Evolutionary conservation across 2,797 vertebrate genomes (phyloP).

Genomic region (Sebastes oblongus): DNA sequence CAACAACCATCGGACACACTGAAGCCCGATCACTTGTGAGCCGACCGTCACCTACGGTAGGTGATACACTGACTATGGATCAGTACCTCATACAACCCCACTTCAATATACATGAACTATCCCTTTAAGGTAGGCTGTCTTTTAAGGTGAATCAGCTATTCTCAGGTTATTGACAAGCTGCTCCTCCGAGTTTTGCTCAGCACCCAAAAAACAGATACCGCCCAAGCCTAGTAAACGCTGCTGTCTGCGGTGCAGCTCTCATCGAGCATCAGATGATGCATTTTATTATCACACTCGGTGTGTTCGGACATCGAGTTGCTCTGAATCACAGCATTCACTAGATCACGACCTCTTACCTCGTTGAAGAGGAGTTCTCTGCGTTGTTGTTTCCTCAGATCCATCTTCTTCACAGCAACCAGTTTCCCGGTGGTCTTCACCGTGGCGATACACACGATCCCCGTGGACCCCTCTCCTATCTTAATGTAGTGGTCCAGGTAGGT

Average conservation of each 20-base stretch:
- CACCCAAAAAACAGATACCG: too few relatives aligned
- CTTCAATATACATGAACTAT: too few relatives aligned
- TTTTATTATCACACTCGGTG: too few relatives aligned
- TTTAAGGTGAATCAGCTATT: too few relatives aligned
- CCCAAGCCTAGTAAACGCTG: too few relatives aligned
- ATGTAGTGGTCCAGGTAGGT: constrained; percentile 95
- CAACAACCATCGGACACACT: not conserved
- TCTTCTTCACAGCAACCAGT: constrained; percentile 96
- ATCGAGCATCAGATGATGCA: not conserved
- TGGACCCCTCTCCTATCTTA: constrained; percentile 96
- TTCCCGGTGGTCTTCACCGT: constrained; percentile 89
- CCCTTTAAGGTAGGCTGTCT: too few relatives aligned
- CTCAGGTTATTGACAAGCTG: too few relatives aligned
- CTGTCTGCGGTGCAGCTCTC: too few relatives aligned
- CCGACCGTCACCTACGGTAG: too few relatives aligned
- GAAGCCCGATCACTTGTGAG: not conserved
- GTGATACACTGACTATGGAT: too few relatives aligned
- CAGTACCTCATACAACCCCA: too few relatives aligned
- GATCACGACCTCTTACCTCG: constrained; percentile 78
- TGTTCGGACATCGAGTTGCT: not conserved
- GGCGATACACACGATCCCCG: constrained; percentile 94
- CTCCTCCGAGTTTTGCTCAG: too few relatives aligned
- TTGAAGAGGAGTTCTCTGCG: constrained; percentile 95
- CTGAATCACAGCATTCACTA: not conserved
- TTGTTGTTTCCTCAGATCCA: constrained; percentile 96